A percentile compares a stretch with the other conserved stretches of the same genome.
Evolutionary conservation across 2,113 vertebrate genomes (phyloP).

Genomic region (Seriola rivoliana): DNA sequence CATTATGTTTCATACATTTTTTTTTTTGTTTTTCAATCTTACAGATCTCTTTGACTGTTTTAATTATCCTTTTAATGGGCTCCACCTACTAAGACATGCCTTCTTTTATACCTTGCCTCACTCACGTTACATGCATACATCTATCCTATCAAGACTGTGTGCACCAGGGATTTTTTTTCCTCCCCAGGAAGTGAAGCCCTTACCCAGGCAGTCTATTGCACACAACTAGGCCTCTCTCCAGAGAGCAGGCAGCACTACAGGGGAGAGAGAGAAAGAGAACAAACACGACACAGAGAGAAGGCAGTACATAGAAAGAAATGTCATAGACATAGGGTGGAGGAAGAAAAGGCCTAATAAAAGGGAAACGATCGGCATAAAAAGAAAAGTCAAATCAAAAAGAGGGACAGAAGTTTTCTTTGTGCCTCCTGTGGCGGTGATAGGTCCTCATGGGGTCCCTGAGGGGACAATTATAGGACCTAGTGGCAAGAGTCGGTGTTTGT

Average conservation of each 20-base stretch:
- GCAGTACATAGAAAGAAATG: constrained; percentile 35
- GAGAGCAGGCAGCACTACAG: constrained; percentile 48
- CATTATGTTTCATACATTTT: constrained; percentile 5
- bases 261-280: constrained; percentile 31
- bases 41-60: background rate
- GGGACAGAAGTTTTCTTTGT: constrained; percentile 61
- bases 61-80: constrained; percentile 4
- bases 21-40: constrained; percentile 27
- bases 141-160: background rate
- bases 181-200: constrained; percentile 39
- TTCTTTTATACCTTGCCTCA: background rate
- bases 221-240: constrained; percentile 43
- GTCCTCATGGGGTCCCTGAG: constrained; percentile 73
- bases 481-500: constrained; percentile 42
- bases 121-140: constrained; percentile 11
- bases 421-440: constrained; percentile 63
- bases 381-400: constrained; percentile 62
- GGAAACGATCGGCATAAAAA: constrained; percentile 53
- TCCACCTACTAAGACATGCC: background rate
- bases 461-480: constrained; percentile 79
- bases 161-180: constrained; percentile 11
- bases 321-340: constrained; percentile 23
- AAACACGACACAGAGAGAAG: constrained; percentile 26
- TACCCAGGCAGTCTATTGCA: constrained; percentile 44
- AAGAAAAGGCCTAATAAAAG: constrained; percentile 46